Conservation (phyloP, 1,140 invertebrate genomes). For the Brachystomella parvula region DNA sequence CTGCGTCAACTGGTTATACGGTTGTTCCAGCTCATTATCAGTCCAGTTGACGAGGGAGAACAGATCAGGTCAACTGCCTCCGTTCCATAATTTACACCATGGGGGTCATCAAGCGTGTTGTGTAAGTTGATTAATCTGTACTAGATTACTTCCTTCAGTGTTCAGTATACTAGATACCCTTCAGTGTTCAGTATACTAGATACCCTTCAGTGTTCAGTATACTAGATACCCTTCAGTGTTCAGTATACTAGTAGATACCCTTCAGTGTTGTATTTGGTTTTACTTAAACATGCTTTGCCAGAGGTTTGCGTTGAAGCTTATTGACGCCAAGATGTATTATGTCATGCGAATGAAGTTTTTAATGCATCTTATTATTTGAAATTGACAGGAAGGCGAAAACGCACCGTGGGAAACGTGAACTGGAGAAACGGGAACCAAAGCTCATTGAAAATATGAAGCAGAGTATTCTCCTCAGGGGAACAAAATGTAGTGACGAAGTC, state of each 20-base stretch:
- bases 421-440: slow-evolving; percentile 75
- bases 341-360: no score
- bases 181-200: background rate
- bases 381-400: slow-evolving; percentile 87
- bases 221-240: background rate
- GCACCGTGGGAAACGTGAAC: slow-evolving; percentile 72
- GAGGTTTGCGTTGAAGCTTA: no score
- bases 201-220: background rate
- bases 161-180: background rate
- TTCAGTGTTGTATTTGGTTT: no score
- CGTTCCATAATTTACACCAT: slow-evolving; percentile 19
- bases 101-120: slow-evolving; percentile 36
- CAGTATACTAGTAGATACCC: background rate
- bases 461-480: slow-evolving; percentile 74
- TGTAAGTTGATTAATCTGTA: slow-evolving; percentile 30
- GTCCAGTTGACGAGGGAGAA: no score
- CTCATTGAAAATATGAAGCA: slow-evolving; percentile 80
- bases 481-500: slow-evolving; percentile 68
- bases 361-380: no score
- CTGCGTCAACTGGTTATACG: no score
- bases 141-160: background rate
- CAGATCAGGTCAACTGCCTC: no score
- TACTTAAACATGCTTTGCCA: no score
- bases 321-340: no score
- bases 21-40: no score